Evolutionary conservation across 1,140 invertebrate genomes (phyloP).

Genomic region (Pseudomyrmex sp.): DNA sequence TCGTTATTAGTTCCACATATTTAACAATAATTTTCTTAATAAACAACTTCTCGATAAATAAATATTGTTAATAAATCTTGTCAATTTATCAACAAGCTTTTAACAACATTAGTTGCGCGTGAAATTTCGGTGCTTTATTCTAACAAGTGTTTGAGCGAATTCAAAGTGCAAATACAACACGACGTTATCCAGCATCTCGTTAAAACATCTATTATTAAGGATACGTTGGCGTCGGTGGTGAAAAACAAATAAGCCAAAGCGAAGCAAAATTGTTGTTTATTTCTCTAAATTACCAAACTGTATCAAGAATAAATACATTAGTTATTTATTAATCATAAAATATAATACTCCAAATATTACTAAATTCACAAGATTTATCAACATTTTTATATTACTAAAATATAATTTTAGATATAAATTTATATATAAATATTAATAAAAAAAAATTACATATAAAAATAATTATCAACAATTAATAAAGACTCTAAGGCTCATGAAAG

Average conservation of each 20-base stretch:
- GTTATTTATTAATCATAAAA: conserved; percentile 1
- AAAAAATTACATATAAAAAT: no score
- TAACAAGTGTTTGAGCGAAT: conserved; percentile 23
- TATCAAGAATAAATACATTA: neutral
- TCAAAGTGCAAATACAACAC: neutral
- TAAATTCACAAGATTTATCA: neutral
- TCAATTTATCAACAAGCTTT: conserved; percentile 19
- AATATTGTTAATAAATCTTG: neutral
- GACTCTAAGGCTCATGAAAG: no score
- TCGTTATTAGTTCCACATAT: no score
- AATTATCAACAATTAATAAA: no score
- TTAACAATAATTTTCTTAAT: no score
- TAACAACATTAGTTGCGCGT: neutral
- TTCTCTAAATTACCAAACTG: neutral
- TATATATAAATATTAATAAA: no score
- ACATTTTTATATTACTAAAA: neutral
- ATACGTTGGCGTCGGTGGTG: neutral
- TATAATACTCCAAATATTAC: no score
- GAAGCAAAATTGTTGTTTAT: conserved; percentile 28
- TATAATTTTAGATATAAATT: no score
- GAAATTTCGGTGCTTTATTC: conserved; percentile 19
- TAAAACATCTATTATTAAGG: conserved; percentile 32
- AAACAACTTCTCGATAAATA: no score
- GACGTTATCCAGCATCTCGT: neutral
- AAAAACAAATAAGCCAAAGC: conserved; percentile 14